phyloP scores from a whole-genome alignment of 2,113 vertebrate species.

The Catharus minimus region DNA sequence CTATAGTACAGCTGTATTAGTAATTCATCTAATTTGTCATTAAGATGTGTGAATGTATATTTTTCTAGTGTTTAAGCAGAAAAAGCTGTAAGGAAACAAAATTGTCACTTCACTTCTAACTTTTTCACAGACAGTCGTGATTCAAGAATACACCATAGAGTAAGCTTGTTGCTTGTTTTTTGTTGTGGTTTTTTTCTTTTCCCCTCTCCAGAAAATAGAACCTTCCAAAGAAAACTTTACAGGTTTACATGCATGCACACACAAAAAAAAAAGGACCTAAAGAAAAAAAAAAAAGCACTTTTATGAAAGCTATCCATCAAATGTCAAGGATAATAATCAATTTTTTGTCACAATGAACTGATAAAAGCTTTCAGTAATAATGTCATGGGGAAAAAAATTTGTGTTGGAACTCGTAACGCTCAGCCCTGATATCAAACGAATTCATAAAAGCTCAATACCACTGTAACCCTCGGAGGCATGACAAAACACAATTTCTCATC shows the following conservation, averaged over 20 bases:
- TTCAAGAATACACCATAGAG: background rate
- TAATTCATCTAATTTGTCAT: slow-evolving; percentile 3
- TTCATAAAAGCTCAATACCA: slow-evolving; percentile 81
- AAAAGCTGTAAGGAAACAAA: background rate
- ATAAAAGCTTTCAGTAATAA: slow-evolving; percentile 88
- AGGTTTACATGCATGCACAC: background rate
- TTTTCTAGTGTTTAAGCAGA: background rate
- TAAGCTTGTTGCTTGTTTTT: background rate
- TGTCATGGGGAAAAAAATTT: slow-evolving; percentile 84
- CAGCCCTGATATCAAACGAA: slow-evolving; percentile 83
- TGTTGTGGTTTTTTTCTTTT: background rate
- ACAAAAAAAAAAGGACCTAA: background rate
- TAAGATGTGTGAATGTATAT: background rate
- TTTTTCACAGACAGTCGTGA: background rate
- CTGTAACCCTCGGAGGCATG: slow-evolving; percentile 85
- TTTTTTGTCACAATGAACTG: slow-evolving; percentile 94
- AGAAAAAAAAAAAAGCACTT: slow-evolving; percentile 39
- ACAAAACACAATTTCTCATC: slow-evolving; percentile 86
- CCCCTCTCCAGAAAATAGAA: slow-evolving; percentile 45
- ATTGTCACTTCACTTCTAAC: slow-evolving; percentile 15
- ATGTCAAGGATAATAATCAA: slow-evolving; percentile 96
- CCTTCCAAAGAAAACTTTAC: slow-evolving; percentile 53
- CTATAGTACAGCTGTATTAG: background rate
- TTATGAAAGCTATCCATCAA: slow-evolving; percentile 98
- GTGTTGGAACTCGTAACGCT: slow-evolving; percentile 82